These are phyloP conservation scores for Acanthacorydalis orientalis DNA, from an alignment of 2,888 invertebrate genomes.

Conservation along the genomic window DNA sequence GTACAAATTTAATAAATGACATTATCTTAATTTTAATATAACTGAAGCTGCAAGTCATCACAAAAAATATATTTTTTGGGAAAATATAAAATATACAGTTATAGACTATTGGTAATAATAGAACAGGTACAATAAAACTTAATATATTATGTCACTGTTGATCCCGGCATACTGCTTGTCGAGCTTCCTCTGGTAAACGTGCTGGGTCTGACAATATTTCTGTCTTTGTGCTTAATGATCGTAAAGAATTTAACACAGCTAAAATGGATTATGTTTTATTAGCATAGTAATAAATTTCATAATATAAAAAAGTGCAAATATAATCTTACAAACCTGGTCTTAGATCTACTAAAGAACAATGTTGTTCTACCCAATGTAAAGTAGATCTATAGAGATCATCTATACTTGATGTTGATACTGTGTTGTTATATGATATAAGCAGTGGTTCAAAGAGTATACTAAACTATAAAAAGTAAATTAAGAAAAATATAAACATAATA, in stretches of 20 bases:
- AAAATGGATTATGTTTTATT: background rate
- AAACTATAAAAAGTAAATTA: conserved; percentile 41
- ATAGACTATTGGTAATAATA: too few species aligned
- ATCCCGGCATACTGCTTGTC: conserved; percentile 32
- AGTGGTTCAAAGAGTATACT: conserved; percentile 81
- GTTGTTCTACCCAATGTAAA: conserved; percentile 88
- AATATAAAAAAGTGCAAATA: background rate
- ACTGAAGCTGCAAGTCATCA: too few species aligned
- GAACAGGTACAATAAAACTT: too few species aligned
- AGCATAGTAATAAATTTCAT: too few species aligned
- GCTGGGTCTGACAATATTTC: conserved; percentile 83
- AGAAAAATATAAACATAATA: too few species aligned
- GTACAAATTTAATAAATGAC: too few species aligned
- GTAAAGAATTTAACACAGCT: conserved; percentile 85
- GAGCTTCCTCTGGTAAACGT: conserved; percentile 77
- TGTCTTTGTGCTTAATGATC: conserved; percentile 79
- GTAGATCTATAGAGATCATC: conserved; percentile 86
- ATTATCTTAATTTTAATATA: too few species aligned
- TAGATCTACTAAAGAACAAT: conserved; percentile 86
- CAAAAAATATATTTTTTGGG: too few species aligned
- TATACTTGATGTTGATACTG: conserved; percentile 80
- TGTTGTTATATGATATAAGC: conserved; percentile 77
- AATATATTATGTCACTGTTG: background rate
- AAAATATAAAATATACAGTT: too few species aligned
- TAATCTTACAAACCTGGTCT: conserved; percentile 52